phyloP scores from a whole-genome alignment of 2,113 vertebrate species.

The Megaceryle torquata region DNA sequence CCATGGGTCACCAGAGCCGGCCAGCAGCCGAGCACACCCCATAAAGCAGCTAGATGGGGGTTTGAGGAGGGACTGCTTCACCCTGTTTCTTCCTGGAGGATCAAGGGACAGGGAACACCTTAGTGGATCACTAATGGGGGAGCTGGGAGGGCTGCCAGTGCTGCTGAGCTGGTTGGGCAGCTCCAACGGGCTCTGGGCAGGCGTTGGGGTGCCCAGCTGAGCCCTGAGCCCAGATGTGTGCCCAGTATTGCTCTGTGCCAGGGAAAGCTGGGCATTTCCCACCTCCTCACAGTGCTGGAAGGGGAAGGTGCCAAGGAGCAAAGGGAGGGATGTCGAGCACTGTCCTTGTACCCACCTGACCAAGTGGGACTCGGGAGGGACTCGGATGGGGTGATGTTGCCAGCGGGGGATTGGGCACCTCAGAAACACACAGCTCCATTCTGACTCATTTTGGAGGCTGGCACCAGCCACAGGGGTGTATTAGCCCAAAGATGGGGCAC shows the following conservation, averaged over 20 bases:
- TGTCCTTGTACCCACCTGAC: neutral
- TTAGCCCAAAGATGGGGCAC: neutral
- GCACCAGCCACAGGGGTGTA: neutral
- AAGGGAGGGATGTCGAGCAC: neutral
- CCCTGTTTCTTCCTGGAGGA: neutral
- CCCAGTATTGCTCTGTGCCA: rapidly evolving
- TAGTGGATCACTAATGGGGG: neutral
- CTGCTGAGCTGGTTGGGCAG: constrained; percentile 10
- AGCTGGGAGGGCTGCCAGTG: neutral
- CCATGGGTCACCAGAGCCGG: neutral
- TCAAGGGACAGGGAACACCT: neutral
- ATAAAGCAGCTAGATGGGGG: neutral
- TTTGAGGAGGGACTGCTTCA: neutral
- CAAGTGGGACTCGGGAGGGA: rapidly evolving
- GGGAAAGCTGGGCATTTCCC: neutral
- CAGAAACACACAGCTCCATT: neutral
- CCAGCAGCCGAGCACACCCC: neutral
- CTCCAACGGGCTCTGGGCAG: neutral
- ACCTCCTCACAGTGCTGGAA: neutral
- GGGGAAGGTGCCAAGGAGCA: neutral
- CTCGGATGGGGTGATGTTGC: neutral
- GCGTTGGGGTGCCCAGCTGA: neutral
- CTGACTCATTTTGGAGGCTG: neutral
- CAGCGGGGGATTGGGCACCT: neutral
- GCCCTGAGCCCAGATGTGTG: neutral